Conservation (phyloP, 2,113 vertebrate genomes). For the Zonotrichia leucophrys region DNA sequence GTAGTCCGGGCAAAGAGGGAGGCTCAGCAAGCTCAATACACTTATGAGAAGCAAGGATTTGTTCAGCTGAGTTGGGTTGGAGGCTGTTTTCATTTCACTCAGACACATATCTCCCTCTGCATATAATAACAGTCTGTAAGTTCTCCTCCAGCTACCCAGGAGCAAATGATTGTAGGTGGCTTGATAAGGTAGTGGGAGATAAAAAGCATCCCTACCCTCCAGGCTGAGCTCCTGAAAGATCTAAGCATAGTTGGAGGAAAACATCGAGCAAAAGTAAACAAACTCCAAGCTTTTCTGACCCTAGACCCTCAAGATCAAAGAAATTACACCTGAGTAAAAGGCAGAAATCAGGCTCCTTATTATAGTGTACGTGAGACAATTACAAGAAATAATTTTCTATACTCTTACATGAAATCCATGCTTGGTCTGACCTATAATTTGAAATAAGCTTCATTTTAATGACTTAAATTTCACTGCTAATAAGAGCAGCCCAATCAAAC, state of each 20-base stretch:
- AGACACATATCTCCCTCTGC: not conserved
- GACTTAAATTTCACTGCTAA: conserved; percentile 45
- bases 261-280: not conserved
- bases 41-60: not conserved
- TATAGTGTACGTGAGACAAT: not conserved
- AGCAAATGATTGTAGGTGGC: not conserved
- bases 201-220: not conserved
- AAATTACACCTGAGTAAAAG: not conserved
- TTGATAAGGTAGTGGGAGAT: conserved; percentile 29
- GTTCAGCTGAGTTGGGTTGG: not conserved
- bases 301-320: not conserved
- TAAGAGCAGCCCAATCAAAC: conserved; percentile 39
- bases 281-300: not conserved
- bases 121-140: not conserved
- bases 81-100: not conserved
- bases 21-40: not conserved
- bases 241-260: not conserved
- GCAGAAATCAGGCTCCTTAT: not conserved
- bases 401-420: not conserved
- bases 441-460: conserved; percentile 41
- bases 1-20: not conserved
- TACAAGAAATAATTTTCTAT: conserved; percentile 55
- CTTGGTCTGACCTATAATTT: conserved; percentile 39
- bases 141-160: not conserved
- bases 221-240: not conserved